Evolutionary conservation across 1,140 invertebrate genomes (phyloP), one percentile per base, ranked within the genome.

Genomic region (Ceratina australensis): DNA sequence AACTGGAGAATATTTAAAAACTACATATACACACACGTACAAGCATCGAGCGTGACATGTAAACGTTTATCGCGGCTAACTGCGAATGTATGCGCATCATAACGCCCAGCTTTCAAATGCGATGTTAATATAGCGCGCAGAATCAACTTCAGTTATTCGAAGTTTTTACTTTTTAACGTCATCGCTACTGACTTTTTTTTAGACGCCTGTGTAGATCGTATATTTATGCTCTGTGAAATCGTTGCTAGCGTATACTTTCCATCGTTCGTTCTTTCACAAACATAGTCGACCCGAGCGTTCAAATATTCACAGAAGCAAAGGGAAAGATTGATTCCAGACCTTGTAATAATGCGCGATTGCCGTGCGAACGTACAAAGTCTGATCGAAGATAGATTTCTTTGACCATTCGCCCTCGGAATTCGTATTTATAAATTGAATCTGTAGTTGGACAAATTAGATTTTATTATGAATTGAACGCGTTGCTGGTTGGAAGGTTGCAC

Each of bases 51-150:
- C 47, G 0, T 16, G n/a, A n/a, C n/a, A n/a, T 24, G 16, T 13
- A 24, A 20, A 57, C 47, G 12, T 78, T 57, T 66, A 79, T 74
- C 71, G 20, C 20, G 16, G 1, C 28, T 33, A 12, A n/a, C 26
- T 60, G 10, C 5, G 13, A 16, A 28, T 1, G 42, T 15, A 16
- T 24, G 16, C 4, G 22, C 49, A 4, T 18, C 4, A 13, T 8
- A 42, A 69, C 22, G n/a, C 26, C 10, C 20, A 71, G n/a, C 15
- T 65, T 42, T 42, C 12, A 15, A 65, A 33, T 22, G 4, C 15
- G 22, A n/a, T 54, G 42, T 64, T 42, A 33, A 42, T 42, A 65
- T 18, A 12, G 24, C 16, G 50, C 13, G 4, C 26, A 49, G 13
- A 18, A 8, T 5, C 5, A 1, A 24, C 22, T 72, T 72, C 50